Conservation (phyloP, 2,797 vertebrate genomes). For the Urosaurus nigricauda region DNA sequence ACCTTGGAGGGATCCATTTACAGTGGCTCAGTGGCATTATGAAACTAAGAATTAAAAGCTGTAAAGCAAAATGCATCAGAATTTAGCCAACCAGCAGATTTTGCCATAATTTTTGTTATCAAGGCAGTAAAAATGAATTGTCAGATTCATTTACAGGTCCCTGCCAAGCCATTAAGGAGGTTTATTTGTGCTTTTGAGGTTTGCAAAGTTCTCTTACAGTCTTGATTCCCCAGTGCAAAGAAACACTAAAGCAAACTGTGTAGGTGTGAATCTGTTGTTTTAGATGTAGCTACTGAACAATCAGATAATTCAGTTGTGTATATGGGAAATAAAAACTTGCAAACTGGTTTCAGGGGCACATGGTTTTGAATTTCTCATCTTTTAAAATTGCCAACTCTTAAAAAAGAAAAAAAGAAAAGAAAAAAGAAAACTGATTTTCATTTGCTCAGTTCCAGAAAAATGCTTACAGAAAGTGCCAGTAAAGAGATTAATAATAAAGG, state of each 20-base stretch:
- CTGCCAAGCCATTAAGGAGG: constrained; percentile 55
- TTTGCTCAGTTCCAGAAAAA: background rate
- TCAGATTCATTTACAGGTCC: constrained; percentile 19
- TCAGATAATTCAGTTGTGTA: background rate
- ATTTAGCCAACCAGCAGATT: constrained; percentile 48
- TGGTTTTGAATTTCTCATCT: background rate
- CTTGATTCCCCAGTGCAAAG: constrained; percentile 58
- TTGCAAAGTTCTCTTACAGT: constrained; percentile 53
- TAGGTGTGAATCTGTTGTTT: constrained; percentile 54
- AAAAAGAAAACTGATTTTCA: background rate
- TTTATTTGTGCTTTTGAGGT: constrained; percentile 34
- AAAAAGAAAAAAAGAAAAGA: too few relatives aligned
- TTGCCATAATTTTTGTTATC: constrained; percentile 30
- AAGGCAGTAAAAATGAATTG: constrained; percentile 35
- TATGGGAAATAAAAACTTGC: constrained; percentile 46
- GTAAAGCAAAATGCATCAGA: constrained; percentile 32
- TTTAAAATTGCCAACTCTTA: constrained; percentile 19
- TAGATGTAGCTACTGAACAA: constrained; percentile 33
- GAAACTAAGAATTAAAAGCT: constrained; percentile 25
- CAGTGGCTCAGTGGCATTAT: constrained; percentile 22
- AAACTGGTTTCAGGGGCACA: constrained; percentile 2
- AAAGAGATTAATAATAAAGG: constrained; percentile 6
- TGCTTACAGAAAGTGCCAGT: constrained; percentile 5
- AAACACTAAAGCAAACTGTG: constrained; percentile 63
- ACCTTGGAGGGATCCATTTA: constrained; percentile 46